Evolutionary conservation across 1,140 invertebrate species (phyloP).

Genomic region (Ericerus pela): DNA sequence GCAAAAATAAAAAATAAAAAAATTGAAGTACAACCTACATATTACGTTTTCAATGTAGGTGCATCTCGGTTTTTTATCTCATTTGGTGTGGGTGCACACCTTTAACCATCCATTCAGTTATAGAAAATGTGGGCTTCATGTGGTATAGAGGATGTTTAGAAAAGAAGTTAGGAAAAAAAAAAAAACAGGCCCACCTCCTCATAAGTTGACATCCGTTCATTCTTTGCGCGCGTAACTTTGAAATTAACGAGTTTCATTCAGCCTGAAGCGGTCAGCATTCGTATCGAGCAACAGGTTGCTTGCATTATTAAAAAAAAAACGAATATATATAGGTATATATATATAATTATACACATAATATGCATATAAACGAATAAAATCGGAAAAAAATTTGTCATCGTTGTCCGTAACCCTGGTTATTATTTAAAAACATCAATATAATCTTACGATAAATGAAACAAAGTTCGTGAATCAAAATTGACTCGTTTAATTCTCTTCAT

Average conservation of each 20-base stretch:
- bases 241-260: constrained; percentile 7
- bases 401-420: no score
- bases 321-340: no score
- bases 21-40: constrained; percentile 4
- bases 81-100: constrained; percentile 10
- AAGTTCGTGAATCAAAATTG: no score
- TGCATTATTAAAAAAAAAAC: no score
- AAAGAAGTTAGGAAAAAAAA: not conserved
- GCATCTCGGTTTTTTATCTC: constrained; percentile 8
- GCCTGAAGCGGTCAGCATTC: not conserved
- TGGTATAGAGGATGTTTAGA: constrained; percentile 7
- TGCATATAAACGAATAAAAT: no score
- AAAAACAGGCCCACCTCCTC: constrained; percentile 8
- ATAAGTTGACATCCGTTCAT: constrained; percentile 11
- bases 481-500: no score
- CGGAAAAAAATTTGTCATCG: no score
- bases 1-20: no score
- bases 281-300: constrained; percentile 7
- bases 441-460: no score
- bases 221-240: constrained; percentile 9
- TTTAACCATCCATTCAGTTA: constrained; percentile 2
- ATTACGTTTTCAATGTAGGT: constrained; percentile 8
- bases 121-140: constrained; percentile 8
- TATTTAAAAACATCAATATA: no score
- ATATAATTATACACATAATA: no score